Conservation (phyloP, 2,888 invertebrate genomes). For the Heliconius erato region DNA sequence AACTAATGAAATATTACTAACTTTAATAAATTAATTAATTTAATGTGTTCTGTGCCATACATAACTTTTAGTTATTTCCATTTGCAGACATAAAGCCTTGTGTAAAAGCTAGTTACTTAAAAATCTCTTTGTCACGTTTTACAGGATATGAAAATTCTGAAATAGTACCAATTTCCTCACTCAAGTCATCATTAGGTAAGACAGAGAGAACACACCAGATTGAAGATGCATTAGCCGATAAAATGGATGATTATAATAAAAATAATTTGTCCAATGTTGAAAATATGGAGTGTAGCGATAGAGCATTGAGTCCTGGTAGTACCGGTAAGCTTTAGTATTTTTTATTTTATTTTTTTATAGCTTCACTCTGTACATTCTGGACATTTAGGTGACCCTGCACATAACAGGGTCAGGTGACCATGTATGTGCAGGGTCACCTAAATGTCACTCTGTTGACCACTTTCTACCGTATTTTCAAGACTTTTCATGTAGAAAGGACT, state of each 20-base stretch:
- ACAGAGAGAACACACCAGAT: conserved; percentile 79
- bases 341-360: not conserved
- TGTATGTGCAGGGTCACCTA: no score
- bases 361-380: not conserved
- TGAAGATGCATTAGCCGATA: conserved; percentile 63
- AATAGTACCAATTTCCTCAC: conserved; percentile 67
- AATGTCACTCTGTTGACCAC: no score
- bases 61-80: no score
- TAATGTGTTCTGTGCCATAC: no score
- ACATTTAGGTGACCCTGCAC: no score
- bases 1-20: no score
- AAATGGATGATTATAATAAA: conserved; percentile 61
- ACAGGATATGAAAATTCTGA: conserved; percentile 83
- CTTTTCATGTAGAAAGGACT: not conserved
- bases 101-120: no score
- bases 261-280: conserved; percentile 59
- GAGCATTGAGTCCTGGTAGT: conserved; percentile 57
- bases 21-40: no score
- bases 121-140: conserved; percentile 52
- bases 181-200: conserved; percentile 83
- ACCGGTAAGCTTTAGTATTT: conserved; percentile 54
- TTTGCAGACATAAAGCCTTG: no score
- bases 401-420: no score
- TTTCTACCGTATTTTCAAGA: not conserved
- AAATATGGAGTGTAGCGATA: conserved; percentile 62